Percentiles rank a stretch among this genome's conserved stretches.
These are phyloP conservation scores for Orius laevigatus DNA, from an alignment of 1,140 invertebrate genomes.

Conservation along the genomic window DNA sequence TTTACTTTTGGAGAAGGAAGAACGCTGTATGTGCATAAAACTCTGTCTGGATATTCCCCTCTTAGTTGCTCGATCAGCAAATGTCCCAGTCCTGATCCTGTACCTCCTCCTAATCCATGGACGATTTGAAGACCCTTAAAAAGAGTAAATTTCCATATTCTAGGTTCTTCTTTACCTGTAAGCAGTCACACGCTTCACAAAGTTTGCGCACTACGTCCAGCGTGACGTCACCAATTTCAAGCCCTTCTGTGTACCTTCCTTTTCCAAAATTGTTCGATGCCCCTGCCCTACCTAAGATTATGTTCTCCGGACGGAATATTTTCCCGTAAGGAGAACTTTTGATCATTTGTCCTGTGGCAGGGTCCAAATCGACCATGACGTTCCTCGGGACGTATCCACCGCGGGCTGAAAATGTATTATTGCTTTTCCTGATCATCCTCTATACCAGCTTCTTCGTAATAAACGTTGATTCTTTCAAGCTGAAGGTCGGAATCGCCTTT, in stretches of 20 bases:
- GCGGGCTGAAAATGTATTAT: not conserved
- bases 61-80: conserved; percentile 67
- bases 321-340: conserved; percentile 33
- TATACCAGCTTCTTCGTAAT: conserved; percentile 37
- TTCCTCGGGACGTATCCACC: conserved; percentile 40
- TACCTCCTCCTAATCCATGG: conserved; percentile 66
- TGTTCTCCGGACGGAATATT: conserved; percentile 39
- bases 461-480: conserved; percentile 41
- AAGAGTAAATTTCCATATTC: not conserved
- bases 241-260: conserved; percentile 13
- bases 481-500: conserved; percentile 34
- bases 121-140: conserved; percentile 64
- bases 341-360: conserved; percentile 35
- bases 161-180: not conserved
- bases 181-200: conserved; percentile 6
- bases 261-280: conserved; percentile 24
- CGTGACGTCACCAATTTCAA: not conserved
- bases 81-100: conserved; percentile 76
- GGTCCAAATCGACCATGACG: conserved; percentile 41
- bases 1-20: conserved; percentile 73
- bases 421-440: not conserved
- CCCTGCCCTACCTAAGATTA: conserved; percentile 28
- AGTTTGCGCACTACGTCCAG: not conserved
- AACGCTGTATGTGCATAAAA: conserved; percentile 78
- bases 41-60: conserved; percentile 75